Conservation (phyloP, 2,797 vertebrate species). For the Denticeps clupeoides region DNA sequence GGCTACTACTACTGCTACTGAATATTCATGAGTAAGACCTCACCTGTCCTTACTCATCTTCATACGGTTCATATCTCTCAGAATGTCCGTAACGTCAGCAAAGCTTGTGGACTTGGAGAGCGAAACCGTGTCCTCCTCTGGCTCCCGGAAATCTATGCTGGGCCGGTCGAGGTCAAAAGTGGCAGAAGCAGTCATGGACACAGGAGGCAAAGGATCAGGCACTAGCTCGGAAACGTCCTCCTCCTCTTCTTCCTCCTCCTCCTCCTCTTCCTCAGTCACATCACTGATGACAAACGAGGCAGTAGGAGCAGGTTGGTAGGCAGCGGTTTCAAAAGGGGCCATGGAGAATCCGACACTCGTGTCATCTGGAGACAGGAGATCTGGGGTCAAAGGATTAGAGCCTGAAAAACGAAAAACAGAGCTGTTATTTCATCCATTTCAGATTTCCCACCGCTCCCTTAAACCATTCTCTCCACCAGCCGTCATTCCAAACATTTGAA, state of each 20-base stretch:
- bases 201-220: slow-evolving; percentile 71
- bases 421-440: neutral
- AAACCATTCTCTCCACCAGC: too few relatives aligned
- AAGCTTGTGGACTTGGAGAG: slow-evolving; percentile 98
- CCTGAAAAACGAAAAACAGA: slow-evolving; percentile 34
- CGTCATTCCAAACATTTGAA: too few relatives aligned
- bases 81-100: slow-evolving; percentile 95
- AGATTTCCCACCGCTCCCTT: too few relatives aligned
- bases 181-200: slow-evolving; percentile 75
- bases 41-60: slow-evolving; percentile 95
- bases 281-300: slow-evolving; percentile 98
- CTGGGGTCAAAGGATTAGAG: slow-evolving; percentile 74
- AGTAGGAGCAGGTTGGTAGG: slow-evolving; percentile 73
- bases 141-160: slow-evolving; percentile 67
- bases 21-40: neutral
- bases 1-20: too few relatives aligned
- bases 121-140: slow-evolving; percentile 85
- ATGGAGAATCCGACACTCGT: slow-evolving; percentile 88
- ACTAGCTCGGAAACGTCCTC: slow-evolving; percentile 80
- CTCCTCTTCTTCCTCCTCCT: slow-evolving; percentile 76
- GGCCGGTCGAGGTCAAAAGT: slow-evolving; percentile 77
- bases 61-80: slow-evolving; percentile 96
- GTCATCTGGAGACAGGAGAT: slow-evolving; percentile 86
- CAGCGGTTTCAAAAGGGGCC: slow-evolving; percentile 74
- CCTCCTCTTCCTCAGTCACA: slow-evolving; percentile 81